Percentiles rank a stretch among this genome's conserved stretches.
Conservation (phyloP, 2,113 vertebrate genomes). For the Cettia cetti region DNA sequence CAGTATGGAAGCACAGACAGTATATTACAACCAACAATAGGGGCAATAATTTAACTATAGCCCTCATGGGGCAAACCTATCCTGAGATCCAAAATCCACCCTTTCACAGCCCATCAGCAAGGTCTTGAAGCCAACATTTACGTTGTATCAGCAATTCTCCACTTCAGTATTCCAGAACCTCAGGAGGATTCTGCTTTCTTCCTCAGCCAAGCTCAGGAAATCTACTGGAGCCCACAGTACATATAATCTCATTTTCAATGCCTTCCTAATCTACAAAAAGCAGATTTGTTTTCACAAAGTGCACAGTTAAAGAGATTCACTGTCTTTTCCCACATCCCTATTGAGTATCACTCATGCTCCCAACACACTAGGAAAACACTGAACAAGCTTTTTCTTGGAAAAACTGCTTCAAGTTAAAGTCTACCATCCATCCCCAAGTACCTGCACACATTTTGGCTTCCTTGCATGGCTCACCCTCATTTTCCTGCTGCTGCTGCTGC, state of each 20-base stretch:
- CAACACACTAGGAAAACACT: neutral
- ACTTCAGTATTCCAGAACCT: neutral
- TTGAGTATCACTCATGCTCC: neutral
- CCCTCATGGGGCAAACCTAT: neutral
- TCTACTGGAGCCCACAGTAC: neutral
- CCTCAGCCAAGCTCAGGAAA: neutral
- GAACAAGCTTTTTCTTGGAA: neutral
- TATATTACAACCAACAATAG: neutral
- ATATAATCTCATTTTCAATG: neutral
- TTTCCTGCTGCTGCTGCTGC: neutral
- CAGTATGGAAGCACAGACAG: neutral
- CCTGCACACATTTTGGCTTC: neutral
- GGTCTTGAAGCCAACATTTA: neutral
- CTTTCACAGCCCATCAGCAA: neutral
- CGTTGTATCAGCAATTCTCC: neutral
- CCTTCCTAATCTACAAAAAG: constrained; percentile 2
- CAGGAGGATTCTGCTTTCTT: constrained; percentile 3
- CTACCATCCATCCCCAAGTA: neutral
- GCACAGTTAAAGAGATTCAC: neutral
- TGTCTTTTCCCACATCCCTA: neutral
- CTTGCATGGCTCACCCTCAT: neutral
- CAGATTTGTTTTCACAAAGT: neutral
- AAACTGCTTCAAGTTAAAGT: neutral
- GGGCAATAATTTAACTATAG: neutral
- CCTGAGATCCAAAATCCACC: neutral